Percentiles rank a stretch among this genome's conserved stretches.
These are phyloP conservation scores for Ormia ochracea DNA, from an alignment of 2,888 invertebrate genomes.

Conservation along the genomic window DNA sequence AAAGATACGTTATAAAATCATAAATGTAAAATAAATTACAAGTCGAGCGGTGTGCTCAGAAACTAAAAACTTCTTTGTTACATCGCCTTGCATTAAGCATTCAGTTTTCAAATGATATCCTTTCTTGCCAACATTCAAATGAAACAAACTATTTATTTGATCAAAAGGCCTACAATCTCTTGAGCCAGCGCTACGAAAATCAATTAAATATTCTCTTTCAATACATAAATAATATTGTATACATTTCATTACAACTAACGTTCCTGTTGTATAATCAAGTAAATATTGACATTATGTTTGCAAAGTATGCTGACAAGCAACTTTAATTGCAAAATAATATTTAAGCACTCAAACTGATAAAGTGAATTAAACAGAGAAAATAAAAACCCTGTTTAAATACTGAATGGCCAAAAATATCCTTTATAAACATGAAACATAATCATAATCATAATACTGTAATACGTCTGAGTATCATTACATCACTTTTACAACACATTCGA, in stretches of 20 bases:
- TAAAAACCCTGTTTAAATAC: slow-evolving; percentile 19
- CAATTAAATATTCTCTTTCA: background rate
- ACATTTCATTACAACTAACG: background rate
- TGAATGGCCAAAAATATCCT: slow-evolving; percentile 32
- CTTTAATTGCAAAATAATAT: slow-evolving; percentile 60
- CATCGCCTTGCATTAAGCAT: too few relatives aligned
- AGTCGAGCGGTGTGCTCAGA: too few relatives aligned
- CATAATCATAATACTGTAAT: slow-evolving; percentile 4
- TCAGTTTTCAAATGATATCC: too few relatives aligned
- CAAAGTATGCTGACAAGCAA: slow-evolving; percentile 13
- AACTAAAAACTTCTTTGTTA: too few relatives aligned
- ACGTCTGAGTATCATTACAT: slow-evolving; percentile 43
- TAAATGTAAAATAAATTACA: too few relatives aligned
- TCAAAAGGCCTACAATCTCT: background rate
- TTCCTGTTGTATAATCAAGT: slow-evolving; percentile 1
- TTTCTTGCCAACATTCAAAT: too few relatives aligned
- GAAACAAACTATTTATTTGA: too few relatives aligned
- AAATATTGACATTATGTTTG: slow-evolving; percentile 37
- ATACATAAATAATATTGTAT: background rate
- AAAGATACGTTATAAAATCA: too few relatives aligned
- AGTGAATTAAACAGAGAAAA: slow-evolving; percentile 2
- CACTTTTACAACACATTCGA: slow-evolving; percentile 41
- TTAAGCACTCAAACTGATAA: slow-evolving; percentile 41
- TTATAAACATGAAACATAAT: slow-evolving; percentile 38
- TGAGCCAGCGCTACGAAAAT: background rate